Base-by-base conservation (phyloP, 1,140 invertebrate species). In the Cotesia chilonis region DNA sequence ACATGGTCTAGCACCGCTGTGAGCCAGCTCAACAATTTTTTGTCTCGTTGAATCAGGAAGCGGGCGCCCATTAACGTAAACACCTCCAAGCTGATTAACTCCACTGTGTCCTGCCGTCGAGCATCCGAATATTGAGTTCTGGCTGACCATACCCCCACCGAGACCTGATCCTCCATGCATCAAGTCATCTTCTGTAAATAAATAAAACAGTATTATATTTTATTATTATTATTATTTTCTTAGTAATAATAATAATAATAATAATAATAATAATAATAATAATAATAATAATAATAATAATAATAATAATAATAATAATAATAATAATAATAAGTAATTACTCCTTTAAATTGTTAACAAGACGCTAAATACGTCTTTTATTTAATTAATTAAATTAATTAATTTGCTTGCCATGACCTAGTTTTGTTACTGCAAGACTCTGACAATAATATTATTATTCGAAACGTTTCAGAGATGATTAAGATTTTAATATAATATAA, bases 11-110 rank as follows among this genome's bases (percentile, higher is more conserved):
- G 97, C 97, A 3, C 98, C 98, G 5, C 95, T 95, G 86, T 99
- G 96, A 17, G 98, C 97, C 82, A 99, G 88, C 87, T 99, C 97
- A 74, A 99, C 97, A 80, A 99, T 99, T 89, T 97, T 95, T 88
- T 98, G 96, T 74, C 98, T 90, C 55, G 97, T 99, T 61, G 94
- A 95, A 88, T 99, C 98, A 1, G 98, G 98, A 80, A 99, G 88
- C 5, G 98, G 98, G 73, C 98, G 89, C 28, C 98, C 98, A 87
- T 98, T 98, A 73, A 99, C 97, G 89, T 98, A 99, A 67, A 98
- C 96, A 54, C 98, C 98, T 70, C 98, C 98, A 74, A 99, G 91
- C 89, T 99, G 98, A 88, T 99, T 99, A 81, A 99, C 95, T 72
- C 97, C 96, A 85, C 95, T 96, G 89, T 98, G 96, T 75, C 96